Evolutionary conservation across 2,888 invertebrate genomes (phyloP).

Genomic region (Ligdia adustata): DNA sequence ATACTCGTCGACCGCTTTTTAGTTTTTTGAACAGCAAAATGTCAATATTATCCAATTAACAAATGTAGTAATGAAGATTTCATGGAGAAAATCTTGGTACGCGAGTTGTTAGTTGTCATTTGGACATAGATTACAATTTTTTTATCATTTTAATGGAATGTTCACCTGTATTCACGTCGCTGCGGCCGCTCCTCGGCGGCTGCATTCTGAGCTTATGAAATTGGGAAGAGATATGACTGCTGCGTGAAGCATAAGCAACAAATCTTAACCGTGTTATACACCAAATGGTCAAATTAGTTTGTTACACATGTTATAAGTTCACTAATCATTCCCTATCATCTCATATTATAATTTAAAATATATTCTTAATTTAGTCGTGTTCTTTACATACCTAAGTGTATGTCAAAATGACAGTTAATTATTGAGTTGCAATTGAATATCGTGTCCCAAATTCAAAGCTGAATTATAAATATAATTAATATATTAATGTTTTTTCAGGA

Average conservation of each 20-base stretch:
- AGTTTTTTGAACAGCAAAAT: conserved; percentile 65
- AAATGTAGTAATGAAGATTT: conserved; percentile 44
- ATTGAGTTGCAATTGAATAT: background rate
- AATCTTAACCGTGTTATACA: no score
- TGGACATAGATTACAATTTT: conserved; percentile 53
- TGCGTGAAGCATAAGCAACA: no score
- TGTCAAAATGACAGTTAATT: background rate
- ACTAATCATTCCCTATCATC: no score
- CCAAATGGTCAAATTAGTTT: no score
- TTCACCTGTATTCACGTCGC: conserved; percentile 68
- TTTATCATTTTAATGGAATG: conserved; percentile 72
- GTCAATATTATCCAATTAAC: conserved; percentile 32
- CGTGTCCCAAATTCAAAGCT: conserved; percentile 49
- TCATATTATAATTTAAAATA: no score
- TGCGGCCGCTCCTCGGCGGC: conserved; percentile 48
- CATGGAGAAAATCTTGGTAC: conserved; percentile 64
- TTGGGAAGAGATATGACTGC: no score
- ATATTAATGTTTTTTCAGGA: conserved; percentile 67
- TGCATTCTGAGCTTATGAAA: conserved; percentile 49
- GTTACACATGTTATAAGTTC: no score
- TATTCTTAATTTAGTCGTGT: no score
- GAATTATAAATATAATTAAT: conserved; percentile 52
- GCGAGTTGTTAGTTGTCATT: conserved; percentile 50
- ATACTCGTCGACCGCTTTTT: conserved; percentile 58
- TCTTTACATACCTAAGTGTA: no score